Evolutionary conservation across 2,113 vertebrate species (phyloP).

Genomic region (Paradoxurus hermaphroditus): DNA sequence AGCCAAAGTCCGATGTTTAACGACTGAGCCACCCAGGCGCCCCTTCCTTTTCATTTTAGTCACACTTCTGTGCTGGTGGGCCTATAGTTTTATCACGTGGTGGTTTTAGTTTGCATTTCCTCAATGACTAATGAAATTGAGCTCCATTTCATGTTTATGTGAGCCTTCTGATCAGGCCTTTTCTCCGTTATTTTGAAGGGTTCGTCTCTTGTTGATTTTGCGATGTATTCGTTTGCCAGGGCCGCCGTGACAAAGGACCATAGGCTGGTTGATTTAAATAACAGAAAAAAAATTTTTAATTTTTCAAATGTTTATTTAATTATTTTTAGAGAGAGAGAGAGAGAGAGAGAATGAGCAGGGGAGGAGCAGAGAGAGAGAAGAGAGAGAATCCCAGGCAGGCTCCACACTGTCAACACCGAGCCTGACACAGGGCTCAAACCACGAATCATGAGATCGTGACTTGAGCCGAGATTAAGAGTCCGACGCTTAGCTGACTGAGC

Average conservation of each 20-base stretch:
- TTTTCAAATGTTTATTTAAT: too few relatives aligned
- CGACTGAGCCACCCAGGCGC: too few relatives aligned
- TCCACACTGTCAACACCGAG: too few relatives aligned
- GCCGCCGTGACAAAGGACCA: neutral
- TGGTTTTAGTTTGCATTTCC: neutral
- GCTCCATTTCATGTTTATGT: neutral
- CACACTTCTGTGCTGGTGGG: neutral
- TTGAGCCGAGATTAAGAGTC: too few relatives aligned
- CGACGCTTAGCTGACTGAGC: too few relatives aligned
- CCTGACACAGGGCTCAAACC: too few relatives aligned
- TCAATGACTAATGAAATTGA: neutral
- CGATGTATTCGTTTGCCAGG: neutral
- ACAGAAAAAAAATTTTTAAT: neutral
- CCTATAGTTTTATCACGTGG: neutral
- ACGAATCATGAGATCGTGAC: too few relatives aligned
- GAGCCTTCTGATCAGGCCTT: neutral
- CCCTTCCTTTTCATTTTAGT: neutral
- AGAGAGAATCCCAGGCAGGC: too few relatives aligned
- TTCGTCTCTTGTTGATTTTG: neutral
- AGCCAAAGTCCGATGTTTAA: too few relatives aligned
- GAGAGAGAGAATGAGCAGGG: too few relatives aligned
- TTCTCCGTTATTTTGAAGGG: neutral
- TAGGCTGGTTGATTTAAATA: neutral
- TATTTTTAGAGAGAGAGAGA: too few relatives aligned
- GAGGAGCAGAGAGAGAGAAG: too few relatives aligned